Conservation (phyloP, 2,888 invertebrate species). For the Pharmacophagus antenor region DNA sequence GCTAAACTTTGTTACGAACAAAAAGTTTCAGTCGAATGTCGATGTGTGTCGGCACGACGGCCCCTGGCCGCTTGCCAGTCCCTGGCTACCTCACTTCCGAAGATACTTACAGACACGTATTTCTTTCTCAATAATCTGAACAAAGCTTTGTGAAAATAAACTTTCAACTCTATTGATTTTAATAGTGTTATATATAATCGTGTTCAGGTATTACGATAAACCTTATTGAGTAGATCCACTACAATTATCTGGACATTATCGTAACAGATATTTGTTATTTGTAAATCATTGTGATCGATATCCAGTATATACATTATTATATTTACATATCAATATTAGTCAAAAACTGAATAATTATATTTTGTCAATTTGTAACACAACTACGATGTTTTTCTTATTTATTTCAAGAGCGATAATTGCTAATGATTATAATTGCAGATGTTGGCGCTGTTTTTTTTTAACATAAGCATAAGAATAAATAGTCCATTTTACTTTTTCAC, state of each 20-base stretch:
- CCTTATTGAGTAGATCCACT: background rate
- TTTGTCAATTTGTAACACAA: too few species aligned
- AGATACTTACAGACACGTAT: constrained; percentile 44
- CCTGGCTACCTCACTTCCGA: constrained; percentile 42
- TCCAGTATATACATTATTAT: background rate
- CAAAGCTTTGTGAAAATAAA: constrained; percentile 43
- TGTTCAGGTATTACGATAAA: constrained; percentile 2
- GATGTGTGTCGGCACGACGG: constrained; percentile 40
- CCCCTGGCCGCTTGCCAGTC: constrained; percentile 42
- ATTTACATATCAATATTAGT: background rate
- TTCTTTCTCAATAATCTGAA: constrained; percentile 43
- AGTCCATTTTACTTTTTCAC: too few species aligned
- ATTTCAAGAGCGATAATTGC: too few species aligned
- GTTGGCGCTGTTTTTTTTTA: too few species aligned
- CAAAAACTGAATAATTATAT: background rate
- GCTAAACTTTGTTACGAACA: constrained; percentile 30
- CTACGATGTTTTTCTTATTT: too few species aligned
- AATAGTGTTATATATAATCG: constrained; percentile 17
- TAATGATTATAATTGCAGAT: too few species aligned
- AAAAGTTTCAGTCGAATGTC: constrained; percentile 38
- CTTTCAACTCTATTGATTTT: constrained; percentile 27
- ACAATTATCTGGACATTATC: constrained; percentile 11
- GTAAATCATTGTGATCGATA: background rate
- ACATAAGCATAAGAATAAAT: too few species aligned
- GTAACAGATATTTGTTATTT: constrained; percentile 10